Percentiles rank a stretch among this genome's conserved stretches.
Evolutionary conservation across 2,888 invertebrate species (phyloP).

Genomic region (Caradrina kadenii): DNA sequence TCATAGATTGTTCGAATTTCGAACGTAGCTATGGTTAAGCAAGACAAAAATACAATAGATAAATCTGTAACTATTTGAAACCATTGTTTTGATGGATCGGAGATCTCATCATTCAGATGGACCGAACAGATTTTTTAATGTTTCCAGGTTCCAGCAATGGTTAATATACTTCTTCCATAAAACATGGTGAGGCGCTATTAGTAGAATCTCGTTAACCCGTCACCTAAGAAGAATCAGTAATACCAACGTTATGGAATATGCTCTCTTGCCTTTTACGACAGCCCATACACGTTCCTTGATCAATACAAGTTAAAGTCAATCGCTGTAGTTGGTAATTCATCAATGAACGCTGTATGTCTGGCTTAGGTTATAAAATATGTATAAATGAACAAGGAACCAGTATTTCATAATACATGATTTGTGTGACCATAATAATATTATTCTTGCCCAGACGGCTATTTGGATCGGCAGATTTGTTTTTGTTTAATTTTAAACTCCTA

Average conservation of each 20-base stretch:
- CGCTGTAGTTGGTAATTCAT: slow-evolving; percentile 27
- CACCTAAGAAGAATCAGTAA: background rate
- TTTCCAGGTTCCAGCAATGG: background rate
- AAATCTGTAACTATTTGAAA: background rate
- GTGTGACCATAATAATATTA: slow-evolving; percentile 35
- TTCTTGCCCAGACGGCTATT: slow-evolving; percentile 1
- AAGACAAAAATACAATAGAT: background rate
- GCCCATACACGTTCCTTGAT: slow-evolving; percentile 6
- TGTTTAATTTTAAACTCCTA: too few relatives aligned
- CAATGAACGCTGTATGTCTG: slow-evolving; percentile 26
- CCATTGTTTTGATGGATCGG: background rate
- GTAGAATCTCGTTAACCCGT: background rate
- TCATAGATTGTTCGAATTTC: background rate
- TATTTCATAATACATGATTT: slow-evolving; percentile 37
- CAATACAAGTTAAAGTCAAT: background rate
- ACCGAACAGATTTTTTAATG: background rate
- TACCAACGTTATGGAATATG: background rate
- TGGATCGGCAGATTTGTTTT: background rate
- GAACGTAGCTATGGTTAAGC: background rate
- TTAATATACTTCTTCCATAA: background rate
- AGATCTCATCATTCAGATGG: too few relatives aligned
- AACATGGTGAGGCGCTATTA: background rate
- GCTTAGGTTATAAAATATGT: slow-evolving; percentile 39
- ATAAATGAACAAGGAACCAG: slow-evolving; percentile 38
- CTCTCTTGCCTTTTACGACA: slow-evolving; percentile 1